A percentile compares a stretch with the other conserved stretches of the same genome.
phyloP scores from a whole-genome alignment of 2,113 vertebrate genomes.

The Cepphus grylle region DNA sequence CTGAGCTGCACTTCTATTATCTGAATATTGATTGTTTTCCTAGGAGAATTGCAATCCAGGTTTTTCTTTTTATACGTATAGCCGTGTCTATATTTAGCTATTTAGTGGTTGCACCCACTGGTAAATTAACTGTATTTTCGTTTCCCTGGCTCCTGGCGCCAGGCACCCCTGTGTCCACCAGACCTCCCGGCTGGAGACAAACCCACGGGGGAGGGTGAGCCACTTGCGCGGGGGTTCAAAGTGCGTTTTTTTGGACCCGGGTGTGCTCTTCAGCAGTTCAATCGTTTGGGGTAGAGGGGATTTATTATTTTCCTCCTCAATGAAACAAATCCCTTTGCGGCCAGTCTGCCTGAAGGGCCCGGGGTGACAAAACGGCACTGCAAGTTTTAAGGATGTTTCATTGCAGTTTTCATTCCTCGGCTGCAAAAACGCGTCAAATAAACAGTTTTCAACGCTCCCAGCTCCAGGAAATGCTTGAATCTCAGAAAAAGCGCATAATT shows the following conservation, averaged over 20 bases:
- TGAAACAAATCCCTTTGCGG: background rate
- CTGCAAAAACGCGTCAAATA: slow-evolving; percentile 9
- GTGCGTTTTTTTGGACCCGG: rapidly evolving
- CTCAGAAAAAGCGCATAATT: slow-evolving; percentile 63
- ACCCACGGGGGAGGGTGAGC: rapidly evolving
- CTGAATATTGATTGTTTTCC: background rate
- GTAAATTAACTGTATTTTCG: background rate
- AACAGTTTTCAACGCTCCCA: slow-evolving; percentile 35
- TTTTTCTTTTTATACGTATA: background rate
- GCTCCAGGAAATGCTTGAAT: slow-evolving; percentile 52
- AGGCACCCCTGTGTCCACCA: rapidly evolving
- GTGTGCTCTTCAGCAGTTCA: background rate
- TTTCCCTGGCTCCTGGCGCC: rapidly evolving
- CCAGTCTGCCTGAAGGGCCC: background rate
- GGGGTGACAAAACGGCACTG: background rate
- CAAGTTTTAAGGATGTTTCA: background rate
- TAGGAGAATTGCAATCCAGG: rapidly evolving
- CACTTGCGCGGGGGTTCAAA: rapidly evolving
- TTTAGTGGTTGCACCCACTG: background rate
- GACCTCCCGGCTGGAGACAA: rapidly evolving
- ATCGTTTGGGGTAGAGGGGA: background rate
- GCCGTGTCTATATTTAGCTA: background rate
- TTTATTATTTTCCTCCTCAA: background rate
- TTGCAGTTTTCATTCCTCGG: background rate
- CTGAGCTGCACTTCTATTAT: rapidly evolving